These are phyloP conservation scores for Cynodonichthys magdalenae DNA, from an alignment of 2,797 vertebrate species.

Conservation along the genomic window DNA sequence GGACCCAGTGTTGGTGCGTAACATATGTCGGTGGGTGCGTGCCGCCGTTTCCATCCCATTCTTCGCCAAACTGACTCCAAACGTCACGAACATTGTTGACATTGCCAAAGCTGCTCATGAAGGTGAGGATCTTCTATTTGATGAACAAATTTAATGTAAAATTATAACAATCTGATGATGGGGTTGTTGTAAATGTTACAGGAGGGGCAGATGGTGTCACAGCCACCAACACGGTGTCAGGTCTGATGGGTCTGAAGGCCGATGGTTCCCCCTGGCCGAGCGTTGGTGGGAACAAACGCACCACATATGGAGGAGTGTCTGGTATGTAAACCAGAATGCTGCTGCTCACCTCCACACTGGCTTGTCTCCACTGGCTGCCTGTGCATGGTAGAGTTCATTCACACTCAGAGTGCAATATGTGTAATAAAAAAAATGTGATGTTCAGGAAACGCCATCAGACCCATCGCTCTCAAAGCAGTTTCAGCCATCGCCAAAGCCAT, in stretches of 20 bases:
- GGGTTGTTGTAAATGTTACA: conserved; percentile 40
- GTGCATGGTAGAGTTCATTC: too few relatives aligned
- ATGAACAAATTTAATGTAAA: background rate
- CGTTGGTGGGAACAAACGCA: conserved; percentile 83
- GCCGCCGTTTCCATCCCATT: conserved; percentile 90
- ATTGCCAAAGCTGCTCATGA: conserved; percentile 90
- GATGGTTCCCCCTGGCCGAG: conserved; percentile 89
- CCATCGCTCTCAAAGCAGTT: conserved; percentile 90
- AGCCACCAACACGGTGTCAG: conserved; percentile 93
- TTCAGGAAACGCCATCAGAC: conserved; percentile 90
- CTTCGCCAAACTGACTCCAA: conserved; percentile 96
- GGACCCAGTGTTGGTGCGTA: conserved; percentile 94
- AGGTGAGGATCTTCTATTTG: conserved; percentile 72
- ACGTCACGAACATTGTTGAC: conserved; percentile 86
- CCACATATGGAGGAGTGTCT: conserved; percentile 89
- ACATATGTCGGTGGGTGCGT: conserved; percentile 97
- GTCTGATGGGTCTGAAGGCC: conserved; percentile 88
- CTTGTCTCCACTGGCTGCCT: too few relatives aligned
- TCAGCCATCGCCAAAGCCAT: conserved; percentile 86
- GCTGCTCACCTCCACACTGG: background rate
- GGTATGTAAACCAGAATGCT: conserved; percentile 36
- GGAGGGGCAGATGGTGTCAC: conserved; percentile 92
- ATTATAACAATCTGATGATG: background rate
- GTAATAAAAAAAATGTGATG: background rate
- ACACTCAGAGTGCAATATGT: background rate